Base-by-base conservation (phyloP, 2,888 invertebrate species). In the Hirtodrosophila alboralis region DNA sequence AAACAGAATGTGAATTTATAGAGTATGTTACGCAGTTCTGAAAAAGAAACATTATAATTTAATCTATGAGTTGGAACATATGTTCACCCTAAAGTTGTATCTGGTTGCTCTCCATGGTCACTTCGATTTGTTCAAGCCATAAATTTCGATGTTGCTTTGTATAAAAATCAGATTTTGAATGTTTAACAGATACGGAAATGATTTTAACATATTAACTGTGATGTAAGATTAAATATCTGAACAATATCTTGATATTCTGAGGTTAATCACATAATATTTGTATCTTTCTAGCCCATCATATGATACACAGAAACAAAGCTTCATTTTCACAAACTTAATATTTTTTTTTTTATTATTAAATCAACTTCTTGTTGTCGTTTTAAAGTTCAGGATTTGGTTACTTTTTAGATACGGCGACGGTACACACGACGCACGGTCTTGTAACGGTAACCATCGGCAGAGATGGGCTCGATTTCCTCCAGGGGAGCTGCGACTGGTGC, bases 381-480 rank as follows among this genome's bases (percentile, higher is more conserved):
- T 1, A 8, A 40, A 10, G 0, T 9, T n/a, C n/a, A 10, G 33
- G 16, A 7, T 9, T 1, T 5, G 26, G 7, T 12, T 3, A 33
- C 28, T 5, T 10, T 21, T 74, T 86, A 88, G 28, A 59, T 31
- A 47, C 87, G 88, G 36, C 86, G 76, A 58, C 79, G 88, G 69
- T 81, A 58, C 51, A 88, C 79, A 21, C 87, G 85, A 30, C 86
- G 88, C 10, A 76, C 70, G 58, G 88, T 74, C 70, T 86, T 84
- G 79, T 87, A 88, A 40, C 75, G 88, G 71, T 87, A 88, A 14
- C 87, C 87, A 61, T 88, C 87, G 31, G 71, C 59, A n/a, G 83
- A 58, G 26, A 64, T 64, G 49, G 85, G 80, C 51, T 88, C 87
- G 57, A 88, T 79, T 61, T 85, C 81, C 69, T 84, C 86, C 6